A percentile compares a stretch with the other conserved stretches of the same genome.
Evolutionary conservation across 2,113 vertebrate genomes (phyloP).

Genomic region (Etheostoma cragini): DNA sequence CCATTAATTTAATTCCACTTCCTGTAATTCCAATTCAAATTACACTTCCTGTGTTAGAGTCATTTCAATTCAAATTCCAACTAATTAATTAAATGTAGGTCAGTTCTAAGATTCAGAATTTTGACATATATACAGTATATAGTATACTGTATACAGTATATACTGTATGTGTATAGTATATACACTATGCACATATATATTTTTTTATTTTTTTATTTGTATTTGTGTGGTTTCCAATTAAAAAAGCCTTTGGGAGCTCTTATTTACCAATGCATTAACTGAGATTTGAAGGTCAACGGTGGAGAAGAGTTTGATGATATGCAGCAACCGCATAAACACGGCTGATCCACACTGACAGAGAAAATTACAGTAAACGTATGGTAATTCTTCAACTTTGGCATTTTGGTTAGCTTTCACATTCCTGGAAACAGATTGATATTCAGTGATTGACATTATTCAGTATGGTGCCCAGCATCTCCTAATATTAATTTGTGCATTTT

Average conservation of each 20-base stretch:
- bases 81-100: too few species aligned
- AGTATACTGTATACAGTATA: too few species aligned
- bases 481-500: neutral
- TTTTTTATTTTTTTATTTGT: too few species aligned
- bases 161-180: too few species aligned
- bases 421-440: neutral
- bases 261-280: neutral
- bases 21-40: too few species aligned
- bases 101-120: too few species aligned
- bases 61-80: too few species aligned
- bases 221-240: neutral
- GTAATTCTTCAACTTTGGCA: neutral
- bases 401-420: neutral
- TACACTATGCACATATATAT: too few species aligned
- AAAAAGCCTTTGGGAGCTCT: conserved; percentile 2
- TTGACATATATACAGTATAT: too few species aligned
- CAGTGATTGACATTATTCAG: too few species aligned
- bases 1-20: too few species aligned
- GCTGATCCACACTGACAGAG: conserved; percentile 2
- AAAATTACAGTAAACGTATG: neutral
- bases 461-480: neutral
- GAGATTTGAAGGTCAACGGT: conserved; percentile 54
- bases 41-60: too few species aligned
- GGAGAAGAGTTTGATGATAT: conserved; percentile 23
- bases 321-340: conserved; percentile 37